phyloP scores from a whole-genome alignment of 30 jellyfish, hydroid and myxozoan genomes.

The Aurelia coerulea region DNA sequence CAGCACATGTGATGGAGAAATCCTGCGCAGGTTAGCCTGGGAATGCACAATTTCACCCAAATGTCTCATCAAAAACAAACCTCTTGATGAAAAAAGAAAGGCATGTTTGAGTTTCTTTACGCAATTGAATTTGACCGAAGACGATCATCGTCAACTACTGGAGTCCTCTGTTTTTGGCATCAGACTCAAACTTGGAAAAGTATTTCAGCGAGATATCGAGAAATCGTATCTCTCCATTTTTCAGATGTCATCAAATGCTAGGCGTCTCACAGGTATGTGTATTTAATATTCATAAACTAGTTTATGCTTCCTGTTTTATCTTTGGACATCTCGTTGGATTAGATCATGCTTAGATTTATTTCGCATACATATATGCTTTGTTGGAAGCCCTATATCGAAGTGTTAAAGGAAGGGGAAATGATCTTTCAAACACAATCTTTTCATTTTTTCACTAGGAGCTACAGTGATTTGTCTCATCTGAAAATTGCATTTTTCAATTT shows the following conservation, averaged over 20 bases:
- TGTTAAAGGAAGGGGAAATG: no score
- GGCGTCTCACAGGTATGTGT: neutral
- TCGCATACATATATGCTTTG: no score
- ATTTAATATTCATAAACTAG: no score
- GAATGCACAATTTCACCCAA: neutral
- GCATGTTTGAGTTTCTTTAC: neutral
- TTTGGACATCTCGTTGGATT: no score
- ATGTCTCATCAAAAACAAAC: neutral
- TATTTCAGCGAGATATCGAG: conserved; percentile 14
- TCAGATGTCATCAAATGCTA: conserved; percentile 4
- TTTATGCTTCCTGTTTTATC: no score
- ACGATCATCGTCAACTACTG: conserved; percentile 7
- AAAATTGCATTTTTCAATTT: no score
- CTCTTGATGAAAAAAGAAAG: conserved; percentile 1
- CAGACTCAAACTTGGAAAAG: conserved; percentile 11
- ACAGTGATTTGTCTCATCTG: no score
- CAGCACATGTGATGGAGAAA: neutral
- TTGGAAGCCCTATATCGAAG: no score
- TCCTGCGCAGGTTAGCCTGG: neutral
- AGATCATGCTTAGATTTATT: no score
- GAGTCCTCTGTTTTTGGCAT: conserved; percentile 10
- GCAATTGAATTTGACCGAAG: neutral
- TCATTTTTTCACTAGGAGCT: no score
- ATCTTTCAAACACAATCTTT: no score
- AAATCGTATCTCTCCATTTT: conserved; percentile 1